These are phyloP conservation scores for Maniola hyperantus DNA, from an alignment of 2,888 invertebrate species.

Conservation along the genomic window DNA sequence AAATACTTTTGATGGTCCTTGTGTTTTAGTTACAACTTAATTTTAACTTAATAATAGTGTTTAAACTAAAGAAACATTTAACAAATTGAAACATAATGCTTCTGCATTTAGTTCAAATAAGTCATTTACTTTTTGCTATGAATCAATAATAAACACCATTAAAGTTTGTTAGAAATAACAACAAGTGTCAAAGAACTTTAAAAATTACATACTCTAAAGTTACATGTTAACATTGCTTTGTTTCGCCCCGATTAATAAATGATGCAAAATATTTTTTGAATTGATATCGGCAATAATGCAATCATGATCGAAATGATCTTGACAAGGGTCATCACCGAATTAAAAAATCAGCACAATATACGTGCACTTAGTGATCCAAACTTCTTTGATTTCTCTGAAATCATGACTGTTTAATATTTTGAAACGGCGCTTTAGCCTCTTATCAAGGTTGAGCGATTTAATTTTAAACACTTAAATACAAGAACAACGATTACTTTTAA, in stretches of 20 bases:
- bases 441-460: neutral
- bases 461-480: constrained; percentile 11
- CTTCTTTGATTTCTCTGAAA: constrained; percentile 8
- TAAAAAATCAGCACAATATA: neutral
- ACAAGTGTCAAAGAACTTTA: neutral
- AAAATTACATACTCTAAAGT: neutral
- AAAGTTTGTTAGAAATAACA: neutral
- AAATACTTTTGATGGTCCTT: constrained; percentile 32
- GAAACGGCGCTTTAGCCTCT: neutral
- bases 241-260: neutral
- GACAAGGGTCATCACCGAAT: constrained; percentile 10
- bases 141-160: neutral
- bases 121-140: constrained; percentile 1
- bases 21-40: constrained; percentile 22
- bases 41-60: constrained; percentile 8
- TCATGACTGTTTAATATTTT: constrained; percentile 6
- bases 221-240: neutral
- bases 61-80: neutral
- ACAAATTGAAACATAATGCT: neutral
- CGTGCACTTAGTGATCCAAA: constrained; percentile 1
- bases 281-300: neutral
- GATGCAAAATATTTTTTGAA: neutral
- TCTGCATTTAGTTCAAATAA: neutral
- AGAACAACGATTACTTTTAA: neutral
- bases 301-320: constrained; percentile 5